These are phyloP conservation scores for Cyprinodon brontotheroides DNA, from an alignment of 2,113 vertebrate genomes.

Conservation along the genomic window DNA sequence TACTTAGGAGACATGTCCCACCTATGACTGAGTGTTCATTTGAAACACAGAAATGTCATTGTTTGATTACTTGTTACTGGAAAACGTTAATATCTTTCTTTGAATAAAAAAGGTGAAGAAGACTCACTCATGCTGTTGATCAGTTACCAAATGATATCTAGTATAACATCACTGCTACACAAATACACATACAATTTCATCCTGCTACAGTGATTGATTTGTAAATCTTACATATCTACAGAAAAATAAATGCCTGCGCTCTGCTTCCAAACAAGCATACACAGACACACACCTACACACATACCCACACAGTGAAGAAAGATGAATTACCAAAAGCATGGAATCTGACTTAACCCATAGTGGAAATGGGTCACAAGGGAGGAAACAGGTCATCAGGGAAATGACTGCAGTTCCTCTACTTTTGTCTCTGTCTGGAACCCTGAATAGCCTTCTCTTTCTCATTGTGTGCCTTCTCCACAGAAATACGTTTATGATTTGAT, in stretches of 20 bases:
- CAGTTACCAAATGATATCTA: conserved; percentile 54
- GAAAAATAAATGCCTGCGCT: conserved; percentile 14
- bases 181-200: neutral
- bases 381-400: conserved; percentile 73
- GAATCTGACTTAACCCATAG: conserved; percentile 70
- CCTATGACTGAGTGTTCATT: conserved; percentile 7
- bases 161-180: conserved; percentile 34
- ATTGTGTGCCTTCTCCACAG: neutral
- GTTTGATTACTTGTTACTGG: conserved; percentile 39
- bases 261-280: neutral
- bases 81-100: conserved; percentile 29
- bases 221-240: conserved; percentile 27
- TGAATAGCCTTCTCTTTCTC: neutral
- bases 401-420: conserved; percentile 65
- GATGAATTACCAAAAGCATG: conserved; percentile 71
- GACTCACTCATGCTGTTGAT: conserved; percentile 35
- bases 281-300: conserved; percentile 27
- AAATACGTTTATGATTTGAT: neutral
- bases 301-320: conserved; percentile 43
- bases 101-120: conserved; percentile 31
- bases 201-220: neutral
- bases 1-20: conserved; percentile 41
- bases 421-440: conserved; percentile 38
- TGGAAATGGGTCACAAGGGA: conserved; percentile 73
- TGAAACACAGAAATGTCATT: conserved; percentile 27